These are phyloP conservation scores for Drosophila hawaiiensis DNA, from an alignment of 2,888 invertebrate genomes.

Conservation along the genomic window DNA sequence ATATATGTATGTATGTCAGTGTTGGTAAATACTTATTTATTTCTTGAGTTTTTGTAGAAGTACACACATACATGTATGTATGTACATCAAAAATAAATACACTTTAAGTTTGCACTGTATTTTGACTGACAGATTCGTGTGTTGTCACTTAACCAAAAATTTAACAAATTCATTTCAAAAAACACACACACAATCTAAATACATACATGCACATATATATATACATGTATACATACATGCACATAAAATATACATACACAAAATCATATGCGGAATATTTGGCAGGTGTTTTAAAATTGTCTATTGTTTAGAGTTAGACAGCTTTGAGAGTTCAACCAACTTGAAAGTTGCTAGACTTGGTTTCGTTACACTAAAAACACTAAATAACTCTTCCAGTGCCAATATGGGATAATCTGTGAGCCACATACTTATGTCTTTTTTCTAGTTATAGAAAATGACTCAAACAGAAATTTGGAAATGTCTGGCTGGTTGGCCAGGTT, in stretches of 20 bases:
- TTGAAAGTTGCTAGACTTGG: neutral
- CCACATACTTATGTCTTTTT: neutral
- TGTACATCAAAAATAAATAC: neutral
- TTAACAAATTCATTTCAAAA: constrained; percentile 26
- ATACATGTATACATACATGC: neutral
- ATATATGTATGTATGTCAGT: constrained; percentile 1
- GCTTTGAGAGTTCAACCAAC: constrained; percentile 37
- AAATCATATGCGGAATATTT: constrained; percentile 9
- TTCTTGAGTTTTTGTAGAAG: constrained; percentile 7
- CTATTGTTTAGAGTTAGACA: neutral
- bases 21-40: constrained; percentile 26
- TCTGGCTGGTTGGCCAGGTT: neutral
- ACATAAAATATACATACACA: neutral
- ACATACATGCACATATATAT: constrained; percentile 1
- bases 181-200: constrained; percentile 8
- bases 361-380: constrained; percentile 2
- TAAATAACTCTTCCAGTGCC: neutral
- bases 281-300: constrained; percentile 31
- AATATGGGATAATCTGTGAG: neutral
- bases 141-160: constrained; percentile 36
- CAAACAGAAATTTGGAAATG: constrained; percentile 2
- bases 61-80: neutral
- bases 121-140: constrained; percentile 32
- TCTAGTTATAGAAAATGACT: constrained; percentile 1
- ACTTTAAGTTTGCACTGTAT: constrained; percentile 28